A percentile compares a stretch with the other conserved stretches of the same genome.
These are phyloP conservation scores for Paragorgia papillata DNA, from an alignment of 92 coral and sea anemone species.

Conservation along the genomic window DNA sequence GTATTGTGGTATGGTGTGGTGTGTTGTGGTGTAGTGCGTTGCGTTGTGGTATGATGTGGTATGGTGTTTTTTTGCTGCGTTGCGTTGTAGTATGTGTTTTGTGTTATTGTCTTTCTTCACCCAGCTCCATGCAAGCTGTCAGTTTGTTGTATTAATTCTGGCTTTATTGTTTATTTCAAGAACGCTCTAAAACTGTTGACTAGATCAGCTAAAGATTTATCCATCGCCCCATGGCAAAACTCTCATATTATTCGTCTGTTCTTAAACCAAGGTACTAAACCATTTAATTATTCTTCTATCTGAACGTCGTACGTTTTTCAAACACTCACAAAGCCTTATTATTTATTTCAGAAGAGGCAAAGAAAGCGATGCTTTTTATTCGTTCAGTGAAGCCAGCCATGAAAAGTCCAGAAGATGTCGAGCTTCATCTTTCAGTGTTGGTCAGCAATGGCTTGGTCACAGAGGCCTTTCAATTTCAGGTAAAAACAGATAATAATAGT, in stretches of 20 bases:
- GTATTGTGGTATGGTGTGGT: not conserved
- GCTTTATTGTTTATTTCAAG: constrained; percentile 43
- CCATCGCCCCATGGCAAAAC: constrained; percentile 89
- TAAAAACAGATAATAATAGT: too few species aligned
- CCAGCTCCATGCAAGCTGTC: not conserved
- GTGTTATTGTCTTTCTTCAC: not conserved
- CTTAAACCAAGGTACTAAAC: constrained; percentile 75
- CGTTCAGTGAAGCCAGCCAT: constrained; percentile 81
- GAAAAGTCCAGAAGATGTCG: constrained; percentile 72
- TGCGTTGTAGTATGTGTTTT: not conserved
- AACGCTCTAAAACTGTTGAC: constrained; percentile 68
- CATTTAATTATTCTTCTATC: too few species aligned
- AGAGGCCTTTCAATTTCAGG: constrained; percentile 94
- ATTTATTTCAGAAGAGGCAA: constrained; percentile 61
- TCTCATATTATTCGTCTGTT: constrained; percentile 80
- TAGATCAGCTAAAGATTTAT: constrained; percentile 66
- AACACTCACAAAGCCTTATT: too few species aligned
- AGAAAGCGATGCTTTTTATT: constrained; percentile 81
- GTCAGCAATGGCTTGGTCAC: constrained; percentile 75
- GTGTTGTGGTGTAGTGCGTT: not conserved
- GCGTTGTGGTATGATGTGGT: too few species aligned
- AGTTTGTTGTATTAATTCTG: not conserved
- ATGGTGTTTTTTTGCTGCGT: too few species aligned
- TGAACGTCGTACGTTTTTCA: not conserved
- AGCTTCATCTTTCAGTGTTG: constrained; percentile 68